Evolutionary conservation across 2,888 invertebrate species (phyloP), one percentile per base, ranked within the genome.

Genomic region (Bombylius discolor): DNA sequence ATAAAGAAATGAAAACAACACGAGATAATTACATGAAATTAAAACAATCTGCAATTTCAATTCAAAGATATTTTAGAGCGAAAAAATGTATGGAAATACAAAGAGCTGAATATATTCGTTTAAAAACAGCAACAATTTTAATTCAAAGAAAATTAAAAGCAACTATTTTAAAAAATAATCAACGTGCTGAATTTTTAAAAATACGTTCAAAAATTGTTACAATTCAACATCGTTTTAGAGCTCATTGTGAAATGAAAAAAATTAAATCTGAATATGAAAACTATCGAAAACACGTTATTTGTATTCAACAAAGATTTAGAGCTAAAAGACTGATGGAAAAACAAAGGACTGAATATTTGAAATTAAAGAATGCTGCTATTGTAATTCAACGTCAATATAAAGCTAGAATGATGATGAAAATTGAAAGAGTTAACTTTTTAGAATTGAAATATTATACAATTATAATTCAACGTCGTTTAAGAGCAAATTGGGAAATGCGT

Each of bases 381-480:
- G 63, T 65, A 51, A 52, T 74, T 55, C 73, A 74, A 59, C 70
- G 68, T 49, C 67, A 64, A 53, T 81, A 75, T 62, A 75, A 78
- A 36, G 75, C 72, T 44, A 65, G 74, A 4, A 48, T 72, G 14
- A 52, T 11, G 8, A 50, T 50, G 50, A 39, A 42, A 23, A 12
- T 42, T 5, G 23, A 50, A 42, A 32, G 42, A 42, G 14, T 3
- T 42, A n/a, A 50, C 6, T 70, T 61, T 56, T 58, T 58, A 8
- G 49, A 46, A 14, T 64, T 77, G 13, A 67, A 67, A n/a, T 58
- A 65, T 13, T 70, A 75, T 1, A 61, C 68, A 9, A 33, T 76
- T 8, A 59, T 59, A 0, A 64, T 72, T 42, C 71, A 72, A 58
- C 62, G 56, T 56, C 64, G 66, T 46, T 75, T 69, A 63, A 70